Evolutionary conservation across 1,140 invertebrate genomes (phyloP).

Genomic region (Globodera ellingtonae): DNA sequence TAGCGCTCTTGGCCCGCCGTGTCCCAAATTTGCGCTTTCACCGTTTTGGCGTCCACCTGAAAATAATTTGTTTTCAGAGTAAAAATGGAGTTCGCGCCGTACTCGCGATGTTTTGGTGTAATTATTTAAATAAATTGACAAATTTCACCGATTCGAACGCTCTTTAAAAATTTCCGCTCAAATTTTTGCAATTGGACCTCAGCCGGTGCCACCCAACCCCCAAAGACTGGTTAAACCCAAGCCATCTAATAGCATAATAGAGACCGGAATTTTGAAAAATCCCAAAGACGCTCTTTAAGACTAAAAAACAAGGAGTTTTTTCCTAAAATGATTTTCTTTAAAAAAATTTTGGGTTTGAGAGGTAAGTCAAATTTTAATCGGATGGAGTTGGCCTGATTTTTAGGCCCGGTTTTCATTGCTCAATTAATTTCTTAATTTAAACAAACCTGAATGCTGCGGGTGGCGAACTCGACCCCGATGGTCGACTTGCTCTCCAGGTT

Average conservation of each 20-base stretch:
- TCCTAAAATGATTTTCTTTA: no score
- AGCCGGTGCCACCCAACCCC: neutral
- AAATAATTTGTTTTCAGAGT: conserved; percentile 43
- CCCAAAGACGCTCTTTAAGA: neutral
- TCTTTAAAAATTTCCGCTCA: neutral
- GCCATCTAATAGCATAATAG: no score
- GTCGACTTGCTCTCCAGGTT: conserved; percentile 99
- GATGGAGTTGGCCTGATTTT: no score
- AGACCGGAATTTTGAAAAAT: no score
- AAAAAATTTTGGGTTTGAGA: no score
- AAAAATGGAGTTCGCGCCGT: neutral
- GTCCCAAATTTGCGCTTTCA: conserved; percentile 99
- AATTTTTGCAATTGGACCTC: no score
- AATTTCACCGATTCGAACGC: no score
- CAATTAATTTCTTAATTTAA: no score
- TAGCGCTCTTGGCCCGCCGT: conserved; percentile 99
- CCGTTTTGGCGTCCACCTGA: conserved; percentile 88
- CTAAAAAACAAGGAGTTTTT: neutral
- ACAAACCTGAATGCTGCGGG: conserved; percentile 83
- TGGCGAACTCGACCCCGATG: conserved; percentile 93
- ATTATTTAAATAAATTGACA: no score
- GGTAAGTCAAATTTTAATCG: neutral
- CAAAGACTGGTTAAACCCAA: neutral
- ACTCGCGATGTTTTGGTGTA: no score
- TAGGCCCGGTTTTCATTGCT: no score